These are phyloP conservation scores for Lacanobia oleracea DNA, from an alignment of 2,888 invertebrate species.

Conservation along the genomic window DNA sequence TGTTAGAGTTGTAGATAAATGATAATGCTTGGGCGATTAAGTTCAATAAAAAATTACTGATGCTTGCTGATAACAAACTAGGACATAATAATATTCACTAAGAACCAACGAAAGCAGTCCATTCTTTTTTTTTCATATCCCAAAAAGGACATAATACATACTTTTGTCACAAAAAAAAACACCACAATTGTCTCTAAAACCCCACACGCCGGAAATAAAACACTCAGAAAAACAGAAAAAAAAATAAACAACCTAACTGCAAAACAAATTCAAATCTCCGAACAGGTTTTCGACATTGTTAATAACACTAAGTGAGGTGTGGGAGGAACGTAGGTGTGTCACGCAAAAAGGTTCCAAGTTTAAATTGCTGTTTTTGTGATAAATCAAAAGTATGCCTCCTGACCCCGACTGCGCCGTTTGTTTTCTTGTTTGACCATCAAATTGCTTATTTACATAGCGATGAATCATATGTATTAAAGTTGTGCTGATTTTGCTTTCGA, in stretches of 20 bases:
- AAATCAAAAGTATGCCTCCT: conserved; percentile 70
- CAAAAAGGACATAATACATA: background rate
- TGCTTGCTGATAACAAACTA: background rate
- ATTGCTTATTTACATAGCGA: conserved; percentile 72
- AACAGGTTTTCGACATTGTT: conserved; percentile 75
- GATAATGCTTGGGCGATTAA: too few species aligned
- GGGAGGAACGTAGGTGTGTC: conserved; percentile 69
- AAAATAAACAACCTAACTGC: conserved; percentile 57
- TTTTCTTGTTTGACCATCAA: conserved; percentile 66
- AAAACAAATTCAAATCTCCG: conserved; percentile 69
- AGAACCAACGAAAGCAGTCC: background rate
- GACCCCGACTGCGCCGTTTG: conserved; percentile 65
- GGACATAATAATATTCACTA: too few species aligned
- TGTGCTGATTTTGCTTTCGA: conserved; percentile 49
- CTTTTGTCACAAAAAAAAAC: background rate
- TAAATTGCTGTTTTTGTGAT: conserved; percentile 76
- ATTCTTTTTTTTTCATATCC: background rate
- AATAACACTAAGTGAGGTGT: conserved; percentile 69
- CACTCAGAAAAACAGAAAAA: conserved; percentile 25
- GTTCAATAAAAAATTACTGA: background rate
- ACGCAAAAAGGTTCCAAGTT: conserved; percentile 75
- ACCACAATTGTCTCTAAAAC: conserved; percentile 16
- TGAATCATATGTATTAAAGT: conserved; percentile 66
- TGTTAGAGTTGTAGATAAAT: background rate
- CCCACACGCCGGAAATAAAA: conserved; percentile 59